Base-by-base conservation (phyloP, 2,888 invertebrate genomes). In the Diogma glabrata region DNA sequence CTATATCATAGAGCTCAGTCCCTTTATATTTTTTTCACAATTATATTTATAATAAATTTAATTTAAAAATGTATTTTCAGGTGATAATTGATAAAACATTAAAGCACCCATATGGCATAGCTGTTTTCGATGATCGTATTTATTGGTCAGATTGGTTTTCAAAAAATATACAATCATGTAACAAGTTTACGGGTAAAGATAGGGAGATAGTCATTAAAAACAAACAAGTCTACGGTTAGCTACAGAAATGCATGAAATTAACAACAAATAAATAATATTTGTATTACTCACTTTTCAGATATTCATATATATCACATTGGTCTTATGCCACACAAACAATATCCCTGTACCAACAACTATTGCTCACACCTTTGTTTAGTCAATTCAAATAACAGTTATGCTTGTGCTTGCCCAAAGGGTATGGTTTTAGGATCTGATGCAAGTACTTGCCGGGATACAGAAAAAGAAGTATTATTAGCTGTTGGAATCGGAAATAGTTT, bases 111-210 rank as follows among this genome's bases (percentile, higher is more conserved):
- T 90, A 84, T 67, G 80, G 88, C 1, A 72, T 95, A 55, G 78
- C 87, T 0, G 81, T 95, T 2, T 94, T 93, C 64, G 93, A 93
- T 69, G 84, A 91, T 67, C 76, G 76, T 2, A 65, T 96, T 1
- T 96, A 82, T 69, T 96, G 92, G 91, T 88, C 88, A 40, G 93
- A 96, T 65, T 89, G 87, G 87, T 72, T 75, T 1, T 80, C 83
- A 0, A 80, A 79, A 60, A 81, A 83, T 24, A 76, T 93, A 9
- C 80, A 85, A 58, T 78, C 78, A 0, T 83, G 84, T 49, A 77
- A 90, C 63, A 94, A 94, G 64, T 79, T 87, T 59, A 79, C 78
- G 2, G 85, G 85, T 1, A 81, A 80, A 59, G 65, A 80, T 55
- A 76, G 75, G 56, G 67, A 71, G 14, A 73, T 76, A 1, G 49